Percentiles rank a stretch among this genome's conserved stretches.
Evolutionary conservation across 1,140 invertebrate genomes (phyloP).

Genomic region (Melipona quadrifasciata): DNA sequence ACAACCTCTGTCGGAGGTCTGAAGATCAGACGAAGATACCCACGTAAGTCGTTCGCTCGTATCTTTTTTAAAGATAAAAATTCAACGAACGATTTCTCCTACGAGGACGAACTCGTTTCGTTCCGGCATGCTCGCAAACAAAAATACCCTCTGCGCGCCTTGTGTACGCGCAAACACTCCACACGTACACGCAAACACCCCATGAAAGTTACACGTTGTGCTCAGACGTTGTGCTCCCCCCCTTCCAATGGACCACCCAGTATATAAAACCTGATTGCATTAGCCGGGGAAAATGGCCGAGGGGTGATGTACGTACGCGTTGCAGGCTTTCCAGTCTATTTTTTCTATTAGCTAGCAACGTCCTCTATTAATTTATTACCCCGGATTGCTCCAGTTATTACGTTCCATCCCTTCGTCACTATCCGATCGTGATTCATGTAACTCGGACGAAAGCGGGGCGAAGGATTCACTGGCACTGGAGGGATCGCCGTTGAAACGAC

Average conservation of each 20-base stretch:
- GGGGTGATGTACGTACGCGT: neutral
- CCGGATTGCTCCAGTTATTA: constrained; percentile 46
- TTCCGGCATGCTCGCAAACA: neutral
- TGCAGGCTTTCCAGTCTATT: constrained; percentile 23
- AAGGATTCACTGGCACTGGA: neutral
- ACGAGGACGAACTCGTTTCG: neutral
- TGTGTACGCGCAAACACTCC: too few species aligned
- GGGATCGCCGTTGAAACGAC: constrained; percentile 2
- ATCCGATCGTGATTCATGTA: constrained; percentile 32
- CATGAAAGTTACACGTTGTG: neutral
- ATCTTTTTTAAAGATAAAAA: too few species aligned
- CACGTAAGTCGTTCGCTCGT: too few species aligned
- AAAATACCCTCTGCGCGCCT: neutral
- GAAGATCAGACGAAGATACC: too few species aligned
- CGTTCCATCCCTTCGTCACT: constrained; percentile 7
- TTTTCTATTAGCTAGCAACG: constrained; percentile 45
- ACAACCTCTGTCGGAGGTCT: too few species aligned
- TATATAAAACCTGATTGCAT: constrained; percentile 36
- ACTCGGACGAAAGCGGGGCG: neutral
- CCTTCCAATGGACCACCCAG: constrained; percentile 7
- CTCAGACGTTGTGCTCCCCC: neutral
- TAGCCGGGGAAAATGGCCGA: constrained; percentile 20
- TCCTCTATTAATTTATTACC: constrained; percentile 53
- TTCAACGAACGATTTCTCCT: too few species aligned
- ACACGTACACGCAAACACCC: neutral